Evolutionary conservation across 1,140 invertebrate genomes (phyloP).

Genomic region (Drosophila sulfurigaster): DNA sequence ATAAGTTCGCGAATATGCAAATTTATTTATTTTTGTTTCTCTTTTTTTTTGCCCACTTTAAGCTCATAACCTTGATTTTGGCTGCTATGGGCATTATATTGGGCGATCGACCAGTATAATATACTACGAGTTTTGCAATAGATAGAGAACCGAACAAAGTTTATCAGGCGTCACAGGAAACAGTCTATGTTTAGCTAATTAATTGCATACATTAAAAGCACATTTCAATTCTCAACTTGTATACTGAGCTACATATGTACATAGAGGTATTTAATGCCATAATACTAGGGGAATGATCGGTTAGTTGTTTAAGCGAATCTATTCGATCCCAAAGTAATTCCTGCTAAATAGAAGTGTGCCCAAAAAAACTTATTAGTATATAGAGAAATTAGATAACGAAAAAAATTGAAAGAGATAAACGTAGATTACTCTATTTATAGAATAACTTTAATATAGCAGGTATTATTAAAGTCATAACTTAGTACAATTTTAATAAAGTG

Average conservation of each 20-base stretch:
- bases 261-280: neutral
- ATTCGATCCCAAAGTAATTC: neutral
- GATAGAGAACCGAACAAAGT: conserved; percentile 21
- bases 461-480: too few species aligned
- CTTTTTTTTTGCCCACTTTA: conserved; percentile 14
- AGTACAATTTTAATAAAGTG: too few species aligned
- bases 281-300: neutral
- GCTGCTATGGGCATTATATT: conserved; percentile 20
- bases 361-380: too few species aligned
- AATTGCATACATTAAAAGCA: conserved; percentile 37
- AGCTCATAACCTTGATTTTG: conserved; percentile 65
- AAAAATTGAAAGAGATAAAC: too few species aligned
- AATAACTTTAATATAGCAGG: too few species aligned
- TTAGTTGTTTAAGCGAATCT: neutral
- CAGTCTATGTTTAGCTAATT: conserved; percentile 33
- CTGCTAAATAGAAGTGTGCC: too few species aligned
- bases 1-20: conserved; percentile 40
- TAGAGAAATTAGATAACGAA: neutral
- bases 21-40: neutral
- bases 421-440: too few species aligned
- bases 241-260: neutral
- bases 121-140: conserved; percentile 30
- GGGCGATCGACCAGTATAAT: conserved; percentile 19
- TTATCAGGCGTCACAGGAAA: conserved; percentile 48
- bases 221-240: conserved; percentile 6